Base-by-base conservation (phyloP, 2,888 invertebrate species). In the Mystacides longicornis region DNA sequence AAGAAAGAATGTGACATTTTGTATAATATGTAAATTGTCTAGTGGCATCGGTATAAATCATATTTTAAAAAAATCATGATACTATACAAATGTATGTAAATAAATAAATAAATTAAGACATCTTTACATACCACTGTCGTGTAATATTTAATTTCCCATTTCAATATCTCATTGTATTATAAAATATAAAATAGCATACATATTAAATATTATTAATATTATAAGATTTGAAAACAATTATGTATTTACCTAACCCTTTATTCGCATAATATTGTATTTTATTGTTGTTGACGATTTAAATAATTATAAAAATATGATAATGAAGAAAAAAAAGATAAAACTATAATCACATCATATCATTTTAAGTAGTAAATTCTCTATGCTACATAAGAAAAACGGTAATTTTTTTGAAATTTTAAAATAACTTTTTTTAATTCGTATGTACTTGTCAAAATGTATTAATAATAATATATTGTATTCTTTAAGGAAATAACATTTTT, bases 311-410 rank as follows among this genome's bases (percentile, higher is more conserved):
- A 53, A 37, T 51, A 60, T 52, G 46, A 50, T 4, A 37, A n/a
- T 16, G n/a, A n/a, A n/a, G n/a, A n/a, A n/a, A n/a, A n/a, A n/a
- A n/a, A n/a, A n/a, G n/a, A n/a, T n/a, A n/a, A 31, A 48, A 58
- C 58, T 56, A 58, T 58, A 56, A 60, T 60, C 60, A 58, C 58
- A 60, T 60, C 60, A 60, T 60, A 60, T 60, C 60, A 60, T 60
- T 60, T 60, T 60, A 60, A 58, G 60, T 60, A 60, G 60, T 51
- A 43, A 54, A 45, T 42, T 23, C 50, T 52, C 37, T 37, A 14
- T 37, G 47, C 52, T 55, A 60, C 55, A 56, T 60, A 23, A 56
- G 54, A 48, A 52, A 55, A 31, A 52, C 7, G 23, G 16, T 14
- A n/a, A 16, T 46, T 27, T 23, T 49, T 49, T 31, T 49, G 49